Evolutionary conservation across 1,140 invertebrate genomes (phyloP).

Genomic region (Heliconius nattereri): DNA sequence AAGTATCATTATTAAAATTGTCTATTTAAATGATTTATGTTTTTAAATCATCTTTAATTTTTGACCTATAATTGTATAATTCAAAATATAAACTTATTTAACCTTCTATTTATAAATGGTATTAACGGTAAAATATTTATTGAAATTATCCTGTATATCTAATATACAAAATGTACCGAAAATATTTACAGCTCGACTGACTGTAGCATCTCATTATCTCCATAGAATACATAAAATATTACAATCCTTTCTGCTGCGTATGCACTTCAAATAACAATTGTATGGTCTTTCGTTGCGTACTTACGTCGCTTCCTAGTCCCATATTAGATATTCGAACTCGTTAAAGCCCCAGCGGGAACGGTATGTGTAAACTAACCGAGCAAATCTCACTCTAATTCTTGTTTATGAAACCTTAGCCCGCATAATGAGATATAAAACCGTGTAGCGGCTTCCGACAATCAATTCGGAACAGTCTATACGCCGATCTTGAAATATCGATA

Average conservation of each 20-base stretch:
- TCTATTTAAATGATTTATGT: constrained; percentile 33
- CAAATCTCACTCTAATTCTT: constrained; percentile 75
- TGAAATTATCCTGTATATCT: not conserved
- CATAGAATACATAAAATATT: constrained; percentile 47
- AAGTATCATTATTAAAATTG: constrained; percentile 33
- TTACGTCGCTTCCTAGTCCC: constrained; percentile 67
- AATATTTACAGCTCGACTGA: constrained; percentile 1
- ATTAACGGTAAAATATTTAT: not conserved
- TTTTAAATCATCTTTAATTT: constrained; percentile 16
- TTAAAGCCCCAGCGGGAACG: constrained; percentile 69
- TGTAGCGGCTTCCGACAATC: constrained; percentile 62
- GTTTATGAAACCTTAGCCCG: constrained; percentile 65
- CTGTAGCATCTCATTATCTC: constrained; percentile 27
- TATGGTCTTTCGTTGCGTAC: constrained; percentile 54
- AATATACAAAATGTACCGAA: constrained; percentile 1
- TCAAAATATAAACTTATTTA: not conserved
- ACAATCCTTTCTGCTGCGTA: constrained; percentile 37
- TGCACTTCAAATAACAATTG: constrained; percentile 49
- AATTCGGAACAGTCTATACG: constrained; percentile 46
- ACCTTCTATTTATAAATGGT: not conserved
- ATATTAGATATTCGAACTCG: constrained; percentile 70
- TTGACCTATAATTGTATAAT: constrained; percentile 23
- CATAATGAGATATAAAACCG: constrained; percentile 62
- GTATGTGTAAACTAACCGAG: constrained; percentile 76
- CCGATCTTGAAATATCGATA: constrained; percentile 38